Evolutionary conservation across 2,797 vertebrate species (phyloP), one percentile per base, ranked within the genome.

Genomic region (Aphelocoma californica): DNA sequence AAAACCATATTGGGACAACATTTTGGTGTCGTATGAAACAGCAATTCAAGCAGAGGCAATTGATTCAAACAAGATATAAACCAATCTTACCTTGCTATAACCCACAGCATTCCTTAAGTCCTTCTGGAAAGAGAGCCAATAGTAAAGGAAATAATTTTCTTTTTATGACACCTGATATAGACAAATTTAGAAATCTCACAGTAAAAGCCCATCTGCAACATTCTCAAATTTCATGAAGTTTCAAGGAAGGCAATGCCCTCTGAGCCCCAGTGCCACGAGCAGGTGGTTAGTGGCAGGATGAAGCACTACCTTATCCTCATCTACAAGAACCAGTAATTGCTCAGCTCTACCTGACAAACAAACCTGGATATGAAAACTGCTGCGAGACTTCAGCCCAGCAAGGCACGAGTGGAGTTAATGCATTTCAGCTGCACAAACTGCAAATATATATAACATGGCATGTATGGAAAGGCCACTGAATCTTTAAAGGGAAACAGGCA

Each of bases 401-500:
- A 96, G 94, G 92, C 88, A 92, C 3, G n/a, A 89, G 69, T 74
- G 83, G 95, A 95, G 88, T 96, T 97, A 97, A 95, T 72, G 81
- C n/a, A 53, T 94, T 94, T 92, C 81, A 80, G 88, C 88, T 80
- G 95, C 92, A 91, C 71, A 80, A 95, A 88, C 81, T 84, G 92
- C 90, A 91, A 90, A 94, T 91, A 93, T 70, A 79, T 90, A 87
- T 96, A 94, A 94, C 20, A 9, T 58, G 90, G 72, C 84, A 62
- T 62, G 48, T 88, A 96, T 91, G 28, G 81, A 95, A 91, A 75
- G 94, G 86, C 91, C 93, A 86, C 80, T 92, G 94, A 95, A 80
- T 95, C 95, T 95, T 95, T 95, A 96, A 96, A 96, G 91, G 90
- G 84, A 95, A 95, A 94, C 86, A 86, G 94, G 90, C 88, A 95